A percentile compares a stretch with the other conserved stretches of the same genome.
Conservation (phyloP, 2,888 invertebrate species). For the Meghimatium bilineatum region DNA sequence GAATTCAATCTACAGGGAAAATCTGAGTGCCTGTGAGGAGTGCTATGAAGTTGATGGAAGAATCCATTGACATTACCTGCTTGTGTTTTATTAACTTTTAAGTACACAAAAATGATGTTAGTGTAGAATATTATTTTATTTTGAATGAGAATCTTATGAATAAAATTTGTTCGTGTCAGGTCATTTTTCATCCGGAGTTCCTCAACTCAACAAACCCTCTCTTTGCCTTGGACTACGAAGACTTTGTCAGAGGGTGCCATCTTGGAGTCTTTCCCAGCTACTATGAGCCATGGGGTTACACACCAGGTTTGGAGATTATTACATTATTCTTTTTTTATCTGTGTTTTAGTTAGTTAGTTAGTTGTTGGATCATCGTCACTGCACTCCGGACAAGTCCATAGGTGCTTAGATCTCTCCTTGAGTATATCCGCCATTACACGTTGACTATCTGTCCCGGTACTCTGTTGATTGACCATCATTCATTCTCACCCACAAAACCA, state of each 20-base stretch:
- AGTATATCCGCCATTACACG: no score
- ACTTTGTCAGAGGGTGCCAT: constrained; percentile 99
- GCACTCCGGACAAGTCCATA: no score
- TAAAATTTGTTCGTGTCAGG: constrained; percentile 80
- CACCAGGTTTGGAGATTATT: constrained; percentile 81
- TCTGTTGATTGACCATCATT: no score
- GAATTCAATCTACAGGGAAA: no score
- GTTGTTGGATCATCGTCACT: no score
- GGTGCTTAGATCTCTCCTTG: no score
- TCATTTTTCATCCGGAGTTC: constrained; percentile 99
- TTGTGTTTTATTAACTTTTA: not conserved
- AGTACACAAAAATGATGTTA: not conserved
- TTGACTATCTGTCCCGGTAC: no score
- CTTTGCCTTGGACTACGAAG: constrained; percentile 98
- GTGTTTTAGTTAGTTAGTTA: no score
- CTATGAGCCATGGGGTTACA: constrained; percentile 99
- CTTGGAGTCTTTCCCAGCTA: constrained; percentile 99
- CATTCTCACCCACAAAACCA: no score
- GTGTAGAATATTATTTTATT: not conserved
- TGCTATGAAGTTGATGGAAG: no score
- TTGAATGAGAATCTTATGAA: not conserved
- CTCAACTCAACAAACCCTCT: constrained; percentile 97
- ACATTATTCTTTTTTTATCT: no score
- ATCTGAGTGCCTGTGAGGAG: no score
- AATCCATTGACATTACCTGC: not conserved